Evolutionary conservation across 2,888 invertebrate species (phyloP).

Genomic region (Calameuta idolon): DNA sequence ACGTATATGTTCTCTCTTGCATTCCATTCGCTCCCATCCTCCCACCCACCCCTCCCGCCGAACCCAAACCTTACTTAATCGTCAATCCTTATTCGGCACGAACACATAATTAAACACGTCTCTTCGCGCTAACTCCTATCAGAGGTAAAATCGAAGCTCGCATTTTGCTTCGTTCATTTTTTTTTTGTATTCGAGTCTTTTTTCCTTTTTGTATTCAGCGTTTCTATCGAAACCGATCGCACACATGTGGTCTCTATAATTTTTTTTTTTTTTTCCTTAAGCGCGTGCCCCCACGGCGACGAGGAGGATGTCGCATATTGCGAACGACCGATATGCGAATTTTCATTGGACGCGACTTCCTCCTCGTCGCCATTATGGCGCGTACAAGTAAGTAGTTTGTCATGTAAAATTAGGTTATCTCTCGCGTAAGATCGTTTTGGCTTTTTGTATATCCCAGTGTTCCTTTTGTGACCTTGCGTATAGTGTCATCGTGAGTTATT

Average conservation of each 20-base stretch:
- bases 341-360: neutral
- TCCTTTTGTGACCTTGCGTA: conserved; percentile 20
- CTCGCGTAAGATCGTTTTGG: conserved; percentile 44
- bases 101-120: neutral
- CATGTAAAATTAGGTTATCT: conserved; percentile 38
- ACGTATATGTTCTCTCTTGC: neutral
- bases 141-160: neutral
- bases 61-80: neutral
- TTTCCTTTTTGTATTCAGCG: neutral
- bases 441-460: conserved; percentile 19
- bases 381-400: conserved; percentile 21
- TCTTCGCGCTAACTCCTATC: neutral
- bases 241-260: neutral
- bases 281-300: neutral
- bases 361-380: neutral
- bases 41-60: neutral
- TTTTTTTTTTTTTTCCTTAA: neutral
- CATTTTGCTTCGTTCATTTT: neutral
- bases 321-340: neutral
- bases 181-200: neutral
- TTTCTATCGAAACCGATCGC: conserved; percentile 1
- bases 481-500: conserved; percentile 17
- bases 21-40: neutral
- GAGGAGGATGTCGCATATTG: neutral
- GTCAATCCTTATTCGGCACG: neutral